A percentile compares a stretch with the other conserved stretches of the same genome.
phyloP scores from a whole-genome alignment of 2,113 vertebrate genomes.

The Protobothrops flavoviridis region DNA sequence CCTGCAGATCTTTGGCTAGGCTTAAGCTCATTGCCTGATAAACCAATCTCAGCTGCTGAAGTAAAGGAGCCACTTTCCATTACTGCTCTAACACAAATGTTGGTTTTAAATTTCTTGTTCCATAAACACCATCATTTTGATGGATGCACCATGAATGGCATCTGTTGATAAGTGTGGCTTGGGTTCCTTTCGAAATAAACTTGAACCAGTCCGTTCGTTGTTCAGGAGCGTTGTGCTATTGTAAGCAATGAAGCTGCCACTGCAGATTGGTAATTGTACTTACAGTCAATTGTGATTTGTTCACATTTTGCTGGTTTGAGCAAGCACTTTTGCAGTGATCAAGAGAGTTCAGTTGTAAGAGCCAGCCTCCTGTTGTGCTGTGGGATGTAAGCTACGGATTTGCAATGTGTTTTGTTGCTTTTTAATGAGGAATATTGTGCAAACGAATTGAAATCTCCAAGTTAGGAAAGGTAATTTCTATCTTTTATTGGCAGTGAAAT shows the following conservation, averaged over 20 bases:
- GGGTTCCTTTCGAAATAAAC: conserved; percentile 39
- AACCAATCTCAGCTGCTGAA: conserved; percentile 24
- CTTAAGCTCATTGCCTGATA: conserved; percentile 50
- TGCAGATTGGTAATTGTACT: background rate
- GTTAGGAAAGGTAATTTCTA: background rate
- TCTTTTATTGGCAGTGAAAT: background rate
- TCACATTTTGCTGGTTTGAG: background rate
- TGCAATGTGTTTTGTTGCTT: background rate
- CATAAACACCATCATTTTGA: conserved; percentile 50
- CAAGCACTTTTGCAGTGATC: background rate
- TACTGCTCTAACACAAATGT: conserved; percentile 45
- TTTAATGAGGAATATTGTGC: background rate
- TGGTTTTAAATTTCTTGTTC: conserved; percentile 60
- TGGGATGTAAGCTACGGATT: background rate
- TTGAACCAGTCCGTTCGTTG: conserved; percentile 19
- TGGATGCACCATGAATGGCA: conserved; percentile 43
- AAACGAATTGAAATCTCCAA: background rate
- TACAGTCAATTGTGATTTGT: background rate
- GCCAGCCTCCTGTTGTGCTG: background rate
- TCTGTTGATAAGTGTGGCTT: conserved; percentile 39
- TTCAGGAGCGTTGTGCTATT: conserved; percentile 28
- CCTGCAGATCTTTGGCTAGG: conserved; percentile 48
- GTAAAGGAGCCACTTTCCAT: conserved; percentile 46
- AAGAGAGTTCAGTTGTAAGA: background rate
- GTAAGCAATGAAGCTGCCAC: fast-evolving